phyloP scores from a whole-genome alignment of 1,140 invertebrate species.

The Charaxes varanes region DNA sequence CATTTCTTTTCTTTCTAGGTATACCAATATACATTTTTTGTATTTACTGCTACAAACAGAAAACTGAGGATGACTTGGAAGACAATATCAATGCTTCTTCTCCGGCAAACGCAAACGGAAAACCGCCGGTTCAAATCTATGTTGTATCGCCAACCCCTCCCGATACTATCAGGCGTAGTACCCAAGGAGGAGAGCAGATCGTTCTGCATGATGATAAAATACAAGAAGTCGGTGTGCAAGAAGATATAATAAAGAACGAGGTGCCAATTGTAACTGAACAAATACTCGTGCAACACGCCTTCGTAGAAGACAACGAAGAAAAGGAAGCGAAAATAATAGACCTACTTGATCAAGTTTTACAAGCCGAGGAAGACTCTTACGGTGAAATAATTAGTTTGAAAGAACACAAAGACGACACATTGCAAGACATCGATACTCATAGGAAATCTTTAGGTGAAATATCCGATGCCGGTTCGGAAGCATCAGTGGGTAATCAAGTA shows the following conservation, averaged over 20 bases:
- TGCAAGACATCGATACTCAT: conserved; percentile 28
- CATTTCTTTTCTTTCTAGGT: conserved; percentile 49
- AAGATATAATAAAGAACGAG: conserved; percentile 25
- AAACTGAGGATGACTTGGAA: conserved; percentile 19
- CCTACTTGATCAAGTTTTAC: conserved; percentile 60
- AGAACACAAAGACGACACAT: conserved; percentile 29
- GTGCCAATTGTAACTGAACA: conserved; percentile 36
- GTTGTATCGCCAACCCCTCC: conserved; percentile 59
- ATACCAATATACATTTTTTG: conserved; percentile 53
- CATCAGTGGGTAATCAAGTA: conserved; percentile 58
- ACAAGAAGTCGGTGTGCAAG: conserved; percentile 19
- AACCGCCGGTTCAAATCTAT: conserved; percentile 48
- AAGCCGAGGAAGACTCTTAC: conserved; percentile 62
- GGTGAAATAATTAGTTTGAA: conserved; percentile 47
- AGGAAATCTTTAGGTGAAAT: conserved; percentile 58
- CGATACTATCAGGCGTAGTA: conserved; percentile 38
- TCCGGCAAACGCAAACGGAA: conserved; percentile 39
- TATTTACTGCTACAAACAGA: conserved; percentile 40
- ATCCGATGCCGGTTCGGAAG: conserved; percentile 62
- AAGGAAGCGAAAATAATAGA: conserved; percentile 68
- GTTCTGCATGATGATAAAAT: conserved; percentile 21
- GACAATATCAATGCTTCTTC: conserved; percentile 23
- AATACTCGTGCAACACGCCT: conserved; percentile 42
- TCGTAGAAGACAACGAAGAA: conserved; percentile 54
- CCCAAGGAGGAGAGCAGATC: conserved; percentile 28